Evolutionary conservation across 2,113 vertebrate species (phyloP).

Genomic region (Silurus meridionalis): DNA sequence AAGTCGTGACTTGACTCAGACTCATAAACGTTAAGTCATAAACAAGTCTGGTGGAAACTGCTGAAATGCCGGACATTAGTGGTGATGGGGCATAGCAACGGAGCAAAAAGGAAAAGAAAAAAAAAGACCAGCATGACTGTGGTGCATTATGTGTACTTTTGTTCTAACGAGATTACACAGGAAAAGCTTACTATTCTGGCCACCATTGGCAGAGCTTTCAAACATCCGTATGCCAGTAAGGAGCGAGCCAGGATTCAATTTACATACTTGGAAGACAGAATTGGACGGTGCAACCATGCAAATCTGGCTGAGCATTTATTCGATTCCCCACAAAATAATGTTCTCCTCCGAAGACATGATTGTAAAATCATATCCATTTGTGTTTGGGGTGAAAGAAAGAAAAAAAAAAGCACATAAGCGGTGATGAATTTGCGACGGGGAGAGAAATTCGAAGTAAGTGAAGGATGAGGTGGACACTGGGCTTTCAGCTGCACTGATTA

Average conservation of each 20-base stretch:
- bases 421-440: not conserved
- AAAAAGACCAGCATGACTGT: not conserved
- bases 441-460: not conserved
- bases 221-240: not conserved
- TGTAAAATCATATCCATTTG: not conserved
- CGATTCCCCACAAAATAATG: not conserved
- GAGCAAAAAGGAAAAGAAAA: not conserved
- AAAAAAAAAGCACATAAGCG: not conserved
- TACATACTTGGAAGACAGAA: constrained; percentile 22
- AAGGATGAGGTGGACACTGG: not conserved
- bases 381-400: not conserved
- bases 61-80: constrained; percentile 17
- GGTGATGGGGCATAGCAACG: constrained; percentile 8
- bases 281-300: constrained; percentile 1
- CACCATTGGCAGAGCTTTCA: constrained; percentile 7
- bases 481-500: not conserved
- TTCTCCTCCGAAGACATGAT: not conserved
- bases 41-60: constrained; percentile 23
- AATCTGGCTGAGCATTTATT: not conserved
- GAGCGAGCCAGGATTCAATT: not conserved
- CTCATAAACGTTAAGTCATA: constrained; percentile 10
- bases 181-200: constrained; percentile 1
- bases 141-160: constrained; percentile 28
- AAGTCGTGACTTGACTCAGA: not conserved
- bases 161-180: constrained; percentile 28